A percentile compares a stretch with the other conserved stretches of the same genome.
Evolutionary conservation across 2,113 vertebrate species (phyloP).

Genomic region (Hipposideros armiger): DNA sequence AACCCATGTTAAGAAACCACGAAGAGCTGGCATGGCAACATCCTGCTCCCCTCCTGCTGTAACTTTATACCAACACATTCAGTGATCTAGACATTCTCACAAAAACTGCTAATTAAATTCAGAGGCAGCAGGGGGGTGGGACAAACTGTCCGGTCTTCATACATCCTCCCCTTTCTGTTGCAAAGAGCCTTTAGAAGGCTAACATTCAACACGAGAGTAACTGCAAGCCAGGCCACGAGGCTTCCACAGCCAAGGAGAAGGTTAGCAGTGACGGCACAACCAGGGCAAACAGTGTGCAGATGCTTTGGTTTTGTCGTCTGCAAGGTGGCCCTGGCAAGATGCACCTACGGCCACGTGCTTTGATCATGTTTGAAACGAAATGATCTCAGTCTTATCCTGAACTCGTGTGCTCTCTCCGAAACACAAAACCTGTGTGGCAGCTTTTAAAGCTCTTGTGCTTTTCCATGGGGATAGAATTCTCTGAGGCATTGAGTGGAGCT

Average conservation of each 20-base stretch:
- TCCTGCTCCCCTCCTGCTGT: neutral
- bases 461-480: neutral
- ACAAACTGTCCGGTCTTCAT: neutral
- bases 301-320: neutral
- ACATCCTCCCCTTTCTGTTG: constrained; percentile 37
- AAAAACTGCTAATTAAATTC: constrained; percentile 48
- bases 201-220: neutral
- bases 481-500: neutral
- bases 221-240: neutral
- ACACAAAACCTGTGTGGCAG: neutral
- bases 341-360: neutral
- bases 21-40: neutral
- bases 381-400: neutral
- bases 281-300: rapidly evolving
- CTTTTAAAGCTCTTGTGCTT: neutral
- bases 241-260: neutral
- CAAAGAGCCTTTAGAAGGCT: constrained; percentile 26
- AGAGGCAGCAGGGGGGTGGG: neutral
- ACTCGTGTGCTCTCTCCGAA: neutral
- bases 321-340: neutral
- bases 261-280: neutral
- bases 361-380: neutral
- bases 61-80: neutral
- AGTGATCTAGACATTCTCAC: neutral
- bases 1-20: neutral